Evolutionary conservation across 2,797 vertebrate genomes (phyloP), one percentile per base, ranked within the genome.

Genomic region (Schizothorax lantsangensis): DNA sequence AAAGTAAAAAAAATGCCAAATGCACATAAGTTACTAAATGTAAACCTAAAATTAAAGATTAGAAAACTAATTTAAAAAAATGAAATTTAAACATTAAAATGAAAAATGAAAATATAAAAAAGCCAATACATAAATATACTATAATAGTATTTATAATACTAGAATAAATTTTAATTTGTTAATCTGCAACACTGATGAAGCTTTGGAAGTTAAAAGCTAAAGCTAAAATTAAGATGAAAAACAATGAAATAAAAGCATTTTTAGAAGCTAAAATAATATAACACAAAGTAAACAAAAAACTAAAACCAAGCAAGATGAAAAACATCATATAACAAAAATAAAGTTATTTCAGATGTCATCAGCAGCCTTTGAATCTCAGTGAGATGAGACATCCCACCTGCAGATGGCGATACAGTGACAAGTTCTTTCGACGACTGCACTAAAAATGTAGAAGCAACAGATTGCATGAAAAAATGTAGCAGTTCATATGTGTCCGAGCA

Each of bases 401-500:
- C 38, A 79, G 77, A 79, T 43, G 77, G 77, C 57, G 8, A 62
- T 62, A 62, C 9, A 62, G 38, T 10, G 54, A 30, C 23, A 43
- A 59, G 26, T 21, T 17, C 6, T 43, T 62, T 26, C 1, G 4
- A 62, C 1, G 7, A 36, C 19, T 36, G 26, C 15, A 21, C 73
- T 52, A 52, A 33, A 79, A 62, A 79, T 43, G n/a, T 5, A n/a
- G 38, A 79, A 19, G 38, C 21, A 78, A 38, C 75, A 57, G 33
- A 38, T 1, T 78, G 52, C 38, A 14, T 40, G 66, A 72, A 69
- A 36, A 57, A 66, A 68, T 6, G 36, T 23, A n/a, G 19, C 45
- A 81, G 62, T 68, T 33, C 19, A 4, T 26, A 26, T 79, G 77
- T 81, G 62, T 83, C 80, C 30, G 77, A 74, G 71, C 36, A 49